phyloP scores from a whole-genome alignment of 37 sponge, comb jelly and placozoan species.

The Diacarnus erythraeanus region DNA sequence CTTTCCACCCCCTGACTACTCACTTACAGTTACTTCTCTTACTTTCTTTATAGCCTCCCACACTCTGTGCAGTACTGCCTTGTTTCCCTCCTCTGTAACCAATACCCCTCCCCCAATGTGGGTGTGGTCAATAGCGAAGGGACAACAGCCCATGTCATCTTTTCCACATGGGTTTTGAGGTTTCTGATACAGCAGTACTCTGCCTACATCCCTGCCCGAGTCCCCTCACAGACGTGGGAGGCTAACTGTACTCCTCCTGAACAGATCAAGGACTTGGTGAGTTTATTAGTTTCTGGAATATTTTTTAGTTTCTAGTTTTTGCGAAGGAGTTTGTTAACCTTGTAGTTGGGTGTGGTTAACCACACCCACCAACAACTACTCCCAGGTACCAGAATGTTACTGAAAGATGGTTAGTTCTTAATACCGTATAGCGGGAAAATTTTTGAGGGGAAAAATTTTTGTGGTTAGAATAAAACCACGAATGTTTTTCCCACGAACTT shows the following conservation, averaged over 20 bases:
- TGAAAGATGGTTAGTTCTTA: too few species aligned
- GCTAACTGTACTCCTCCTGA: conserved; percentile 21
- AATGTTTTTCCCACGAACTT: too few species aligned
- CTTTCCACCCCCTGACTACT: too few species aligned
- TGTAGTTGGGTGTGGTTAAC: too few species aligned
- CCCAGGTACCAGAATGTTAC: too few species aligned
- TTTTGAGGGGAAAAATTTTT: too few species aligned
- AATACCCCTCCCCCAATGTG: conserved; percentile 11
- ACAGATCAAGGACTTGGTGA: conserved; percentile 25
- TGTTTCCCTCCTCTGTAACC: conserved; percentile 23
- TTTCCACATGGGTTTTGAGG: conserved; percentile 41
- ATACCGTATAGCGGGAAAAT: too few species aligned
- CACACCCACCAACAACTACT: too few species aligned
- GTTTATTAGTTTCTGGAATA: not conserved
- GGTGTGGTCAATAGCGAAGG: not conserved
- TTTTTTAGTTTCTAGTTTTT: too few species aligned
- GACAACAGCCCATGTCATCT: conserved; percentile 44
- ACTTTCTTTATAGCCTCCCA: conserved; percentile 28
- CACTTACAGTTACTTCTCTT: not conserved
- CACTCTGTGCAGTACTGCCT: conserved; percentile 49
- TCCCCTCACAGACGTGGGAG: conserved; percentile 10
- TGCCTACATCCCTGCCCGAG: not conserved
- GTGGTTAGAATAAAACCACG: too few species aligned
- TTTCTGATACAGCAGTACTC: conserved; percentile 17
- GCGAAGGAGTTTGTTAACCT: too few species aligned